A percentile compares a stretch with the other conserved stretches of the same genome.
phyloP scores from a whole-genome alignment of 2,113 vertebrate species.

The Heterocephalus glaber region DNA sequence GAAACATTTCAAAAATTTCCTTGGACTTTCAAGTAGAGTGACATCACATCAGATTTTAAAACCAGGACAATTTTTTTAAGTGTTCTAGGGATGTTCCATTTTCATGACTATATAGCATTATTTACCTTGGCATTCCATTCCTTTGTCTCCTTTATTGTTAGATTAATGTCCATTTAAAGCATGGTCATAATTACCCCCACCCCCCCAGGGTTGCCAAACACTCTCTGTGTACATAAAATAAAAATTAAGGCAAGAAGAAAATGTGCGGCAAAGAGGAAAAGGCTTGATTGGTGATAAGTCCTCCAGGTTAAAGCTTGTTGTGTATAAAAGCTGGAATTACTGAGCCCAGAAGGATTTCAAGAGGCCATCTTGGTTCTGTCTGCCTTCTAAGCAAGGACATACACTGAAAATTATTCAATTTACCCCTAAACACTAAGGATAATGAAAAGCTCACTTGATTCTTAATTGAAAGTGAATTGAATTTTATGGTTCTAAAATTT shows the following conservation, averaged over 20 bases:
- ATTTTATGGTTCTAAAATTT: slow-evolving; percentile 18
- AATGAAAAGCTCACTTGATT: not conserved
- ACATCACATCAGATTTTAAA: not conserved
- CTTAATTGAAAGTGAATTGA: not conserved
- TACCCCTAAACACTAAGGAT: not conserved
- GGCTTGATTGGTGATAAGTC: not conserved
- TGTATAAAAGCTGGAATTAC: not conserved
- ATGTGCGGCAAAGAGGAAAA: not conserved
- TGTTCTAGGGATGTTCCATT: not conserved
- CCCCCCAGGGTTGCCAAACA: not conserved
- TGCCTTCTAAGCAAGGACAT: not conserved
- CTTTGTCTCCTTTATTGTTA: not conserved
- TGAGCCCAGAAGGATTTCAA: not conserved
- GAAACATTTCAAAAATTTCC: not conserved
- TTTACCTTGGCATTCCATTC: not conserved
- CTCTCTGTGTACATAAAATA: not conserved
- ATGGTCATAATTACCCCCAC: not conserved
- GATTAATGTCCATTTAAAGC: not conserved
- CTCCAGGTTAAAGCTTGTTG: not conserved
- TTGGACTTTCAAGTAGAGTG: not conserved
- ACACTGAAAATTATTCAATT: not conserved
- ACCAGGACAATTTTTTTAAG: not conserved
- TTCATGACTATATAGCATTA: not conserved
- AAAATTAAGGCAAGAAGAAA: slow-evolving; percentile 19
- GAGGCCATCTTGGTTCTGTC: not conserved